These are phyloP conservation scores for Pseudobourletiella spinata DNA, from an alignment of 1,140 invertebrate genomes.

Conservation along the genomic window DNA sequence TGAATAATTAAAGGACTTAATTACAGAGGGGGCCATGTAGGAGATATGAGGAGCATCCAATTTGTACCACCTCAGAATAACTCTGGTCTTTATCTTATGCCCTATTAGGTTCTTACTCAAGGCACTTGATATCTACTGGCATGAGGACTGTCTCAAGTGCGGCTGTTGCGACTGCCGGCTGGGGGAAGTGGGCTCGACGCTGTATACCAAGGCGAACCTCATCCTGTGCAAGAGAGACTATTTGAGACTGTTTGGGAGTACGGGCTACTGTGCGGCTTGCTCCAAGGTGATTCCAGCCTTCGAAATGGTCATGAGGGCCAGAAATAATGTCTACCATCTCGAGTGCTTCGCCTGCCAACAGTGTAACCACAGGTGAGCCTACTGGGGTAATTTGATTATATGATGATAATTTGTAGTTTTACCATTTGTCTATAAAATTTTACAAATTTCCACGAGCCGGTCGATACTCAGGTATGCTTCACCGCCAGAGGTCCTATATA, in stretches of 20 bases:
- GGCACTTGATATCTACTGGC: slow-evolving; percentile 81
- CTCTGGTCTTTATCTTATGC: too few species aligned
- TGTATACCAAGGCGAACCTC: slow-evolving; percentile 86
- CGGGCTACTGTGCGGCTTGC: slow-evolving; percentile 71
- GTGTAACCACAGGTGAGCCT: slow-evolving; percentile 93
- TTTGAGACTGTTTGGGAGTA: slow-evolving; percentile 85
- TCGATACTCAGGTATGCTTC: too few species aligned
- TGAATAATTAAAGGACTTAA: too few species aligned
- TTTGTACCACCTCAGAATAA: too few species aligned
- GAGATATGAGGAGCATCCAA: too few species aligned
- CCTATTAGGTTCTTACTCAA: slow-evolving; percentile 64
- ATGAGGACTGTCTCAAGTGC: slow-evolving; percentile 89
- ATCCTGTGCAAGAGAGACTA: slow-evolving; percentile 89
- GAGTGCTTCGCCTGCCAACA: slow-evolving; percentile 95
- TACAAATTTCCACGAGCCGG: too few species aligned
- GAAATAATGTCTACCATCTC: slow-evolving; percentile 88
- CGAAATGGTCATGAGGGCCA: slow-evolving; percentile 94
- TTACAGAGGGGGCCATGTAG: too few species aligned
- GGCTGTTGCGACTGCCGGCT: slow-evolving; percentile 85
- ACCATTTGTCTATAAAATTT: too few species aligned
- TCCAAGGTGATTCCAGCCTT: slow-evolving; percentile 86
- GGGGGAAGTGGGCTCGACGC: slow-evolving; percentile 81
- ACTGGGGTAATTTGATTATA: too few species aligned
- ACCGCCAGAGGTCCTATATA: too few species aligned
- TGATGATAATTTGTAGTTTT: too few species aligned